Base-by-base conservation (phyloP, 2,797 vertebrate genomes). In the Mycteria americana region DNA sequence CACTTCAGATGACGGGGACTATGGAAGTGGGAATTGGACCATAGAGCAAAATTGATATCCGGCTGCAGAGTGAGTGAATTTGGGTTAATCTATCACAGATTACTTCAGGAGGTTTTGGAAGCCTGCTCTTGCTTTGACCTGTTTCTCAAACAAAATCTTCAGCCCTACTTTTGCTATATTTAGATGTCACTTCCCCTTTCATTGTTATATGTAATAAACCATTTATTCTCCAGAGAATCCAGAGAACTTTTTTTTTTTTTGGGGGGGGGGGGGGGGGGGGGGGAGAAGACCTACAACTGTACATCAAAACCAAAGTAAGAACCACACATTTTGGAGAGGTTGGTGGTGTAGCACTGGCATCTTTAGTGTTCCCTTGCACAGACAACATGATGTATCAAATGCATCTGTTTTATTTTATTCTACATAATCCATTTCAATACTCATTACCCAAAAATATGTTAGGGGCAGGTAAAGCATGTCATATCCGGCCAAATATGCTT, bases 141-240 rank as follows among this genome's bases (percentile, higher is more conserved):
- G 9, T 63, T 93, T 91, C 68, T 88, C 68, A 67, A 72, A 56
- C 37, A 84, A 2, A 51, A 63, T 35, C 11, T 59, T 89, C 77
- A 91, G 46, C n/a, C 41, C 67, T 85, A 37, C 22, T 95, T 94
- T 72, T 50, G 46, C 73, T 95, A 64, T 74, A 87, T 89, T 92
- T 93, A 83, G 78, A 56, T 77, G 62, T 33, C 37, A 56, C 72
- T 93, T 96, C 79, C 84, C 81, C 25, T 77, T 82, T 69, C 67
- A 51, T 54, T 89, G 67, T 81, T 96, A 50, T 3, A 50, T 50
- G 19, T 54, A 88, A 62, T 87, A 82, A 92, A 82, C 48, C 15
- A 60, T 37, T 69, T 54, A 67, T 31, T 54, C 50, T 67, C 59
- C 65, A 88, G 80, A 86, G 70, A 87, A 69, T 43, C 30, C 28